Percentiles rank a stretch among this genome's conserved stretches.
Evolutionary conservation across 2,888 invertebrate species (phyloP).

Genomic region (Phengaris arion): DNA sequence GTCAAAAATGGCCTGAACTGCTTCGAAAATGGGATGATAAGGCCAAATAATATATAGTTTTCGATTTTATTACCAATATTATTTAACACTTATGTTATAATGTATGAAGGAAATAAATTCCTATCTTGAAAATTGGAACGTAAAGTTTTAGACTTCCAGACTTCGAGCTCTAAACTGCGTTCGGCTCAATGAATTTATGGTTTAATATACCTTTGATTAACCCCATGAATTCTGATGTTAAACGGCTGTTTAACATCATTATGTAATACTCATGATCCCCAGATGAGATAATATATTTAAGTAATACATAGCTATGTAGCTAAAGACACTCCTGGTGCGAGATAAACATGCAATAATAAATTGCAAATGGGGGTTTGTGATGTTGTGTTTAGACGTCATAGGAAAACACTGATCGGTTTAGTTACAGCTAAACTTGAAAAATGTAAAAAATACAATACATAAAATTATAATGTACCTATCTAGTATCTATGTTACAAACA

Average conservation of each 20-base stretch:
- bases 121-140: not conserved
- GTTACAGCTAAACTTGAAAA: too few relatives aligned
- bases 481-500: too few relatives aligned
- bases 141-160: not conserved
- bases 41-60: not conserved
- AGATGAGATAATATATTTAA: not conserved
- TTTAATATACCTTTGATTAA: conserved; percentile 9
- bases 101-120: not conserved
- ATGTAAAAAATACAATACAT: too few relatives aligned
- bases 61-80: not conserved
- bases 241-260: not conserved
- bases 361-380: too few relatives aligned
- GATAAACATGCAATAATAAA: too few relatives aligned
- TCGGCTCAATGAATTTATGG: conserved; percentile 13
- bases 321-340: too few relatives aligned
- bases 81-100: not conserved
- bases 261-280: not conserved
- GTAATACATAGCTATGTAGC: too few relatives aligned
- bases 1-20: too few relatives aligned
- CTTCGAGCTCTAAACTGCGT: conserved; percentile 4
- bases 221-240: not conserved
- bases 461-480: too few relatives aligned
- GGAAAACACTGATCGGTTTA: too few relatives aligned
- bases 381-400: too few relatives aligned
- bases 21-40: too few relatives aligned